Evolutionary conservation across 23 tunicate genomes (phyloP).

Genomic region (Styela plicata): DNA sequence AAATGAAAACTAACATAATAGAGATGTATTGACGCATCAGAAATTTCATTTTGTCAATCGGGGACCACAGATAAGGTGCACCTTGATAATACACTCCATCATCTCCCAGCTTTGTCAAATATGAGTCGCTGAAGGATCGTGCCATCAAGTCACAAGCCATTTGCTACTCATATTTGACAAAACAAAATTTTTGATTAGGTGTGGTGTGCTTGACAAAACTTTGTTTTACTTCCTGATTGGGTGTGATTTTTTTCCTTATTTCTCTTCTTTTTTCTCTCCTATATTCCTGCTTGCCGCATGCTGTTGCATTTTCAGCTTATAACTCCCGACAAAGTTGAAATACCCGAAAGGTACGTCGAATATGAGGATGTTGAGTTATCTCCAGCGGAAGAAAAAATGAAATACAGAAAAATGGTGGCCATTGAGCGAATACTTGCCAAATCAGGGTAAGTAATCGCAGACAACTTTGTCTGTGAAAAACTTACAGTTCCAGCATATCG

Average conservation of each 20-base stretch:
- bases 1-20: neutral
- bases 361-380: conserved; percentile 69
- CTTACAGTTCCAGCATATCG: no score
- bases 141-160: no score
- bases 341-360: conserved; percentile 82
- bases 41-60: no score
- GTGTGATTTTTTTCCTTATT: neutral
- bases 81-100: no score
- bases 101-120: no score
- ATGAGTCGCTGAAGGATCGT: no score
- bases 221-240: neutral
- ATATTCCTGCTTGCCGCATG: conserved; percentile 10
- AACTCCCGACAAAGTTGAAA: conserved; percentile 75
- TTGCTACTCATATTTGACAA: no score
- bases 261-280: neutral
- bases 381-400: conserved; percentile 71
- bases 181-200: no score
- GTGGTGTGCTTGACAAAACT: neutral
- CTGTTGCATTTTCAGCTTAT: conserved; percentile 58
- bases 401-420: conserved; percentile 65
- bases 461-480: no score
- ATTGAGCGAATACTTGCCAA: conserved; percentile 73
- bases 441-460: conserved; percentile 47
- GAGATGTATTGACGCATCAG: neutral
- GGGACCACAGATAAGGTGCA: no score